Evolutionary conservation across 2,797 vertebrate genomes (phyloP).

Genomic region (Syngnathus rostellatus): DNA sequence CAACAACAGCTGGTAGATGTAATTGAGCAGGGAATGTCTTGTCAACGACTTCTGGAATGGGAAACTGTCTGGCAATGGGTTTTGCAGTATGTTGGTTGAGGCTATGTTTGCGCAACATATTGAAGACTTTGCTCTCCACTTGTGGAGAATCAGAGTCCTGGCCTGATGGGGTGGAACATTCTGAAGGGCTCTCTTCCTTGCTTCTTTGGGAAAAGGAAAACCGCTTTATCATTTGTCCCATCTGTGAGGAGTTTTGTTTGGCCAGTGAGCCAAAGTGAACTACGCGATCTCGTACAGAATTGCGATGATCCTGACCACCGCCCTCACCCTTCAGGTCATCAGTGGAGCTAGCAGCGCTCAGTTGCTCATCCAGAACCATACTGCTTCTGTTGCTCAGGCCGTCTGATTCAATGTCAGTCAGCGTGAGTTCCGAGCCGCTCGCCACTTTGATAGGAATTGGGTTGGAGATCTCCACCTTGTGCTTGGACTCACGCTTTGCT

Average conservation of each 20-base stretch:
- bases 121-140: conserved; percentile 80
- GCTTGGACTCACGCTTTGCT: conserved; percentile 84
- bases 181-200: conserved; percentile 88
- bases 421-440: conserved; percentile 82
- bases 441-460: conserved; percentile 98
- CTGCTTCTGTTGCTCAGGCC: conserved; percentile 85
- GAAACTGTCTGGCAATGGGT: conserved; percentile 46
- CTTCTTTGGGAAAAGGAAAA: conserved; percentile 93
- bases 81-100: conserved; percentile 37
- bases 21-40: conserved; percentile 80
- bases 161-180: conserved; percentile 88
- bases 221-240: conserved; percentile 89
- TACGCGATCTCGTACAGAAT: conserved; percentile 85
- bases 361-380: conserved; percentile 82
- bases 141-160: conserved; percentile 84
- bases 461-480: conserved; percentile 91
- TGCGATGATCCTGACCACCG: conserved; percentile 71
- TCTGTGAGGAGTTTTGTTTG: conserved; percentile 88
- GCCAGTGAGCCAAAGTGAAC: conserved; percentile 88
- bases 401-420: conserved; percentile 90
- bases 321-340: conserved; percentile 83
- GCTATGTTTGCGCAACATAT: conserved; percentile 72
- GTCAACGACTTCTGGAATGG: conserved; percentile 74
- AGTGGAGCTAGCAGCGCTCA: conserved; percentile 89
- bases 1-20: conserved; percentile 75